Conservation (phyloP, 2,888 invertebrate species). For the Brenthis hecate region DNA sequence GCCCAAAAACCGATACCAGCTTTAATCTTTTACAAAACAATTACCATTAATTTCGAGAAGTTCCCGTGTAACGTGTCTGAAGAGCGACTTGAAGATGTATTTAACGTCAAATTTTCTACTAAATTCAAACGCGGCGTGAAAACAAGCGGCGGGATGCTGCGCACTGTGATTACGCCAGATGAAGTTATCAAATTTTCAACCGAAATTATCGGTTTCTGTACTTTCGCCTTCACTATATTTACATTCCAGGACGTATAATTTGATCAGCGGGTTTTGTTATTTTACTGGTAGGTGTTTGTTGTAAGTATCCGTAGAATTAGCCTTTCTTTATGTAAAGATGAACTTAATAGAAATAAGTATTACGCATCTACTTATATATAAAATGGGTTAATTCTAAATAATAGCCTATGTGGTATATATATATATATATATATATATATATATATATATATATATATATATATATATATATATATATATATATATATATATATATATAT, state of each 20-base stretch:
- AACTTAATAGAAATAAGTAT: too few relatives aligned
- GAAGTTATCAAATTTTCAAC: constrained; percentile 72
- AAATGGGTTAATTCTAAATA: too few relatives aligned
- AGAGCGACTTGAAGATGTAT: not conserved
- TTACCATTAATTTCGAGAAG: constrained; percentile 12
- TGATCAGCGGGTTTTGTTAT: constrained; percentile 52
- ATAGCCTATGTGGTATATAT: too few relatives aligned
- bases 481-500: too few relatives aligned
- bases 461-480: too few relatives aligned
- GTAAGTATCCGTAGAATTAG: too few relatives aligned
- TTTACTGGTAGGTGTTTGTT: not conserved
- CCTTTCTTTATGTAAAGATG: too few relatives aligned
- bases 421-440: too few relatives aligned
- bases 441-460: too few relatives aligned
- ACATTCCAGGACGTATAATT: constrained; percentile 64
- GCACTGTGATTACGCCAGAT: constrained; percentile 69
- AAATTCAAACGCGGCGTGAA: constrained; percentile 10
- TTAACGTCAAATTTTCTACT: constrained; percentile 13
- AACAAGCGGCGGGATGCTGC: constrained; percentile 44
- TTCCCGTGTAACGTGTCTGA: constrained; percentile 7
- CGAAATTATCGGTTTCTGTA: constrained; percentile 61
- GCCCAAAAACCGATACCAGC: not conserved
- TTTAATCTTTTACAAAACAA: constrained; percentile 5
- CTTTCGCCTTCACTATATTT: constrained; percentile 68
- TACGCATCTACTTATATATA: too few relatives aligned